Evolutionary conservation across 2,113 vertebrate genomes (phyloP), one percentile per base, ranked within the genome.

Genomic region (Rafetus swinhoei): DNA sequence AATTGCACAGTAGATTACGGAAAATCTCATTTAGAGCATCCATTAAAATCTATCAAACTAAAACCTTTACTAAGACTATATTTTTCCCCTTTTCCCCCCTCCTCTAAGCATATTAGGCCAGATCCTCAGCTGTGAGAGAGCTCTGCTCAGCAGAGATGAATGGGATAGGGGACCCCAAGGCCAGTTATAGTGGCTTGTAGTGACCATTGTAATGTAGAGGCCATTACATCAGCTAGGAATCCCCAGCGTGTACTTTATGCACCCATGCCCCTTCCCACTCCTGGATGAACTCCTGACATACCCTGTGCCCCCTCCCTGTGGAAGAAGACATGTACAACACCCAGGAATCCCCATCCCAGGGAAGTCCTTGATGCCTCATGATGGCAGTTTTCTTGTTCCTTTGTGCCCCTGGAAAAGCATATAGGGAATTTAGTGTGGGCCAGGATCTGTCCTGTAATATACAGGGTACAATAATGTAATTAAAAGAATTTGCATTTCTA

Each of bases 11-110:
- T 82, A 88, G 96, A 97, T 97, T 96, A 97, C 69, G 57, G 29
- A 24, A 95, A 93, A 94, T 96, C 94, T 95, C 89, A 88, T 97
- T 96, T 88, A 1, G 27, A 45, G n/a, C 7, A 6, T 50, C 54
- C 93, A 95, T 97, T 94, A 96, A 88, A 94, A 95, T 90, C 54
- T 92, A 95, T 97, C 95, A 96, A 88, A 94, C 95, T 90, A 95
- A 95, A 97, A 82, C 59, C 92, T 93, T 92, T 85, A 52, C 80
- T 2, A 62, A 90, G 91, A 90, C 3, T 87, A 72, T 57, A 55
- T n/a, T 80, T 45, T 62, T 81, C 85, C 84, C 52, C 56, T 54
- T 54, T 45, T 45, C 45, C 53, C 53, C 53, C 53, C 53, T 14
- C 88, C 79, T 35, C 10, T 84, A 13, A 56, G 39, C 77, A 79